Evolutionary conservation across 2,113 vertebrate species (phyloP), one percentile per base, ranked within the genome.

Genomic region (Macaca mulatta): DNA sequence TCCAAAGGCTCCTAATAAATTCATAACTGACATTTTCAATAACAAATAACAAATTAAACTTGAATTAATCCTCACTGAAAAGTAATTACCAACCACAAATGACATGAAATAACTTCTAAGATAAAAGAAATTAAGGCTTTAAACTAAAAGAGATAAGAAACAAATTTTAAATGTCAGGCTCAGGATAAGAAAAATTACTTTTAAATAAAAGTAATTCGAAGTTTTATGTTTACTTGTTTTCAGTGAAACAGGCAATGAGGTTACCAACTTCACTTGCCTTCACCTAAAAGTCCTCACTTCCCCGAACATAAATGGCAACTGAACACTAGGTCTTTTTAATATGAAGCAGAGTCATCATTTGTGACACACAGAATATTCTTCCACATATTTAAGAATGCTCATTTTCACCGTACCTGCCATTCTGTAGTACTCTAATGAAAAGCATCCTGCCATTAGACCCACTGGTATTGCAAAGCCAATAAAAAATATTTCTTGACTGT

Each of bases 31-130:
- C 32, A 85, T 89, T 97, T 93, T 70, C 45, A 43, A 48, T 93
- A 94, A n/a, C 50, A 88, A 94, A 88, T 77, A n/a, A 96, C 20
- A 94, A 91, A 93, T 48, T 83, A 91, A 94, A 74, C 69, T 95
- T 86, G 69, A 95, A 87, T 43, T 94, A 12, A 90, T 89, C 27
- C 75, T 52, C 64, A 75, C 5, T 61, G 6, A 84, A 96, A 93
- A 93, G 57, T 85, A 70, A 10, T 88, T 70, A 77, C 38, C 40
- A 50, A 35, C 6, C 72, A 96, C 94, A 81, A 95, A 13, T 78
- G 45, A 89, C 43, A 92, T 23, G 43, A 95, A 94, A 92, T 95
- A 90, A 90, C 43, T 69, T 90, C 83, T 94, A 88, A 38, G 16
- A 85, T 5, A 75, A 30, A 93, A 95, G 40, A 94, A 94, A 87